These are phyloP conservation scores for Mizuhopecten yessoensis DNA, from an alignment of 1,140 invertebrate species.

Conservation along the genomic window DNA sequence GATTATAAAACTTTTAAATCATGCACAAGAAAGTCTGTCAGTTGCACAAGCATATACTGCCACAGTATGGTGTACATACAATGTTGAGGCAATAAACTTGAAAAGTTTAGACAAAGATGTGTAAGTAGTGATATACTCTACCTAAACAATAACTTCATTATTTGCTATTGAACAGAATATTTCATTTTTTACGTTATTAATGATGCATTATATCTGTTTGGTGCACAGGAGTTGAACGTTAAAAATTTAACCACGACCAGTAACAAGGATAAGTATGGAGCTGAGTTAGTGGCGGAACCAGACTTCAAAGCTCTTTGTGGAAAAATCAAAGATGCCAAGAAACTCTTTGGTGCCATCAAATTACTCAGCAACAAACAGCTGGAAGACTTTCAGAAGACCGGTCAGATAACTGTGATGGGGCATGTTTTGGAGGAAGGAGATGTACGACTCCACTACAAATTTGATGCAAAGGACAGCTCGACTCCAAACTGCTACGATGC, in stretches of 20 bases:
- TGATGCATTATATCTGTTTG: neutral
- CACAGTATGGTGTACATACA: too few relatives aligned
- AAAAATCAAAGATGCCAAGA: constrained; percentile 90
- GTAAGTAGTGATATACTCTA: too few relatives aligned
- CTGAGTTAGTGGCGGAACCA: constrained; percentile 96
- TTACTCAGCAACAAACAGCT: constrained; percentile 91
- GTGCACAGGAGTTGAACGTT: constrained; percentile 93
- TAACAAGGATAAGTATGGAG: constrained; percentile 97
- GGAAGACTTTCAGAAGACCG: constrained; percentile 89
- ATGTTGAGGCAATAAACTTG: too few relatives aligned
- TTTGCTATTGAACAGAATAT: too few relatives aligned
- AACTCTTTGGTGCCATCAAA: constrained; percentile 92
- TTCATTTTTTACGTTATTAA: too few relatives aligned
- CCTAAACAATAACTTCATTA: too few relatives aligned
- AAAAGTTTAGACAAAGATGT: too few relatives aligned
- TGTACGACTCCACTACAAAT: constrained; percentile 92
- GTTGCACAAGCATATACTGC: too few relatives aligned
- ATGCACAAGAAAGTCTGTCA: too few relatives aligned
- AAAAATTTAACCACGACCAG: constrained; percentile 93
- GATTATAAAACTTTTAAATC: neutral
- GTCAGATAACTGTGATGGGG: constrained; percentile 85
- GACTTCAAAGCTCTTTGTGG: constrained; percentile 94
- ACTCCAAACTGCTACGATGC: constrained; percentile 91
- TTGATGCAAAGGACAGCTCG: constrained; percentile 85
- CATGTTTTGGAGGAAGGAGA: constrained; percentile 91